Evolutionary conservation across 2,113 vertebrate species (phyloP), one percentile per base, ranked within the genome.

Genomic region (Axis porcinus): DNA sequence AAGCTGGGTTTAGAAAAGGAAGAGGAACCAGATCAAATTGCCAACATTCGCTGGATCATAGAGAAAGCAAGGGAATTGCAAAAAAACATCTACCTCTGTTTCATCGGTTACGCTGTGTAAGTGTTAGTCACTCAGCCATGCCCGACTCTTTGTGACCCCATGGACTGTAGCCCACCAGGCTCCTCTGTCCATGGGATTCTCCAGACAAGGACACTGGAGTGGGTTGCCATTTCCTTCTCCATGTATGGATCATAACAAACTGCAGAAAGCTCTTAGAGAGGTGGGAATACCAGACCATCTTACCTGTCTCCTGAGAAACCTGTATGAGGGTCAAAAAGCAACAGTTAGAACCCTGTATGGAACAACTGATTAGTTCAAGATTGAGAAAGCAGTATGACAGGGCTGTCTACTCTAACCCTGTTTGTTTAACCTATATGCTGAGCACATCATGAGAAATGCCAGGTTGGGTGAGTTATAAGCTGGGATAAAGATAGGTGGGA

Each of bases 61-160:
- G 19, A 70, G 67, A 23, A 70, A 40, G 67, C n/a, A 40, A 70
- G n/a, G n/a, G 67, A 70, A 23, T 70, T 11, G 9, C 67, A 70
- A 1, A 70, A 36, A 70, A 70, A 40, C 9, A 0, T 12, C 67
- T 70, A 23, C n/a, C n/a, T 67, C 64, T 70, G 67, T 23, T 70
- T 70, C 67, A 40, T 40, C 1, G 1, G 33, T 70, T 70, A 40
- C 2, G 1, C n/a, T 40, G 1, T 2, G 0, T 62, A 30, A 33
- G 60, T 67, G 62, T n/a, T 67, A n/a, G 8, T 36, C 1, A 2
- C 33, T 67, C 33, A 67, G 64, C 5, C 8, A 4, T 21, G 8
- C 2, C 64, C 17, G 2, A 36, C 64, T 67, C 64, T 67, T n/a
- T 67, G 64, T 0, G 1, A 67, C 33, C 8, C 33, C 16, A 10